These are phyloP conservation scores for Pseudomyrmex flavicornis DNA, from an alignment of 1,140 invertebrate genomes.

Conservation along the genomic window DNA sequence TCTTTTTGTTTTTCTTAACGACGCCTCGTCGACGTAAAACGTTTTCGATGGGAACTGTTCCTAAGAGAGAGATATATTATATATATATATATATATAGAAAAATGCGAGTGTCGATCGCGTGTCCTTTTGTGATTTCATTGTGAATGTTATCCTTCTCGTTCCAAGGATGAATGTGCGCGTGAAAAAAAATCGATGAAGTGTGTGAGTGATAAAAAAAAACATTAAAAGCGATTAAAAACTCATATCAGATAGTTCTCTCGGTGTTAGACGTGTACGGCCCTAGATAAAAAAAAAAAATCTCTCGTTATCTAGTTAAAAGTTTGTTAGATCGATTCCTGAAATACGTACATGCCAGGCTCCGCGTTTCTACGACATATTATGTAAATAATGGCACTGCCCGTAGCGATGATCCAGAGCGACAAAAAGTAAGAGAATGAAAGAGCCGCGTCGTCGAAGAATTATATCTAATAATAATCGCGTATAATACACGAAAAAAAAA, in stretches of 20 bases:
- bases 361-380: constrained; percentile 83
- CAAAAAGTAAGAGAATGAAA: constrained; percentile 43
- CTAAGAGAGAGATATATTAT: constrained; percentile 76
- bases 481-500: constrained; percentile 50
- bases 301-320: constrained; percentile 85
- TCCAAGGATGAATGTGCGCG: constrained; percentile 44
- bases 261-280: constrained; percentile 84
- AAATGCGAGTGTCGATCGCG: constrained; percentile 8
- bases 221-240: constrained; percentile 71
- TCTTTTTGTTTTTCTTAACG: constrained; percentile 64
- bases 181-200: constrained; percentile 63
- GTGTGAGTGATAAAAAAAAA: constrained; percentile 27
- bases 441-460: constrained; percentile 64
- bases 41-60: constrained; percentile 85
- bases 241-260: constrained; percentile 85
- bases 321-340: constrained; percentile 85
- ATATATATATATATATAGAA: constrained; percentile 73
- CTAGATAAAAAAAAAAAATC: constrained; percentile 82
- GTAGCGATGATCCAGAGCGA: constrained; percentile 74
- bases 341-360: constrained; percentile 83
- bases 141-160: constrained; percentile 44
- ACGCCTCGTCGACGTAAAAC: constrained; percentile 79
- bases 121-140: constrained; percentile 56
- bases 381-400: constrained; percentile 85
- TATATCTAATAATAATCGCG: not conserved